A percentile compares a stretch with the other conserved stretches of the same genome.
phyloP scores from a whole-genome alignment of 2,113 vertebrate genomes.

The Megaleporinus macrocephalus region DNA sequence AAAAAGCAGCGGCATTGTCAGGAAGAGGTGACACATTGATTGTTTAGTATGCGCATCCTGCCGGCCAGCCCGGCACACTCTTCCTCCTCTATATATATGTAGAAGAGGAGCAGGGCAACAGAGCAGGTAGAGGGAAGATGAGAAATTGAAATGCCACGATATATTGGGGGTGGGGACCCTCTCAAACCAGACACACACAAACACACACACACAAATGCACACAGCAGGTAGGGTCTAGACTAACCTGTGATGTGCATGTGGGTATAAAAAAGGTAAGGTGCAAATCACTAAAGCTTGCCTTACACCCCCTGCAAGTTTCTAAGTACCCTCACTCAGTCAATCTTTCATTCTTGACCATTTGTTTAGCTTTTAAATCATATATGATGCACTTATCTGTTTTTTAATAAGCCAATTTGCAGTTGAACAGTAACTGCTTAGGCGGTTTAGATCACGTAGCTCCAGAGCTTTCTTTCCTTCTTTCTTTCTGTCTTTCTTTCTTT shows the following conservation, averaged over 20 bases:
- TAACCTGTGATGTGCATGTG: background rate
- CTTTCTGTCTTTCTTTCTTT: background rate
- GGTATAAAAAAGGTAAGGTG: background rate
- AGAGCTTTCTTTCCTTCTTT: background rate
- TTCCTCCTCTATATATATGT: slow-evolving; percentile 79
- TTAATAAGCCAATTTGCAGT: too few relatives aligned
- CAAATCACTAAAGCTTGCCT: background rate
- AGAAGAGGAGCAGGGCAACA: slow-evolving; percentile 72
- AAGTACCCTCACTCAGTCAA: too few relatives aligned
- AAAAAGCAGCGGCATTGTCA: slow-evolving; percentile 72
- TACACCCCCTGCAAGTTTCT: too few relatives aligned
- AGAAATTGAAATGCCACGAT: slow-evolving; percentile 80
- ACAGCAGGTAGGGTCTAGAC: slow-evolving; percentile 8
- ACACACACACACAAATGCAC: slow-evolving; percentile 14
- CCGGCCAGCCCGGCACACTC: slow-evolving; percentile 70
- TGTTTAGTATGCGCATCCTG: slow-evolving; percentile 82
- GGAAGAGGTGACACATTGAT: slow-evolving; percentile 82
- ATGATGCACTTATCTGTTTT: too few relatives aligned
- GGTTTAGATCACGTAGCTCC: too few relatives aligned
- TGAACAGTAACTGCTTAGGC: too few relatives aligned
- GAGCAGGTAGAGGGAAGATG: slow-evolving; percentile 68
- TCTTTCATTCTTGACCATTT: too few relatives aligned
- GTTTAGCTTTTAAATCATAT: too few relatives aligned
- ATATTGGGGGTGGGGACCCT: slow-evolving; percentile 68
- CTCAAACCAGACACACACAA: slow-evolving; percentile 62